Evolutionary conservation across 1,140 invertebrate species (phyloP).

Genomic region (Neodiprion fabricii): DNA sequence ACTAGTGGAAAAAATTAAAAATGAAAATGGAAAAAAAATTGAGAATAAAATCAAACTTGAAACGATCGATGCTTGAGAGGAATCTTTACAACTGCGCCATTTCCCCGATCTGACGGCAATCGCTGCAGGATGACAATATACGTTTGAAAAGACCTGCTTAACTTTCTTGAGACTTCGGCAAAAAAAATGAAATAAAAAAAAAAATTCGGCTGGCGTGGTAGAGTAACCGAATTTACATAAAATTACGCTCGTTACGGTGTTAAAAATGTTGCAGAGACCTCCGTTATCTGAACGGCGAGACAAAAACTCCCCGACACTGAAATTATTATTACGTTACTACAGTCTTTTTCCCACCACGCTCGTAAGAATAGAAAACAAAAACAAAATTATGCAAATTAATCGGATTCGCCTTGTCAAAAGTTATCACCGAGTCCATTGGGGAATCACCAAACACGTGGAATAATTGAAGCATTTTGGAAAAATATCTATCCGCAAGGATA

Average conservation of each 20-base stretch:
- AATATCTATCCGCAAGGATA: too few species aligned
- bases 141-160: not conserved
- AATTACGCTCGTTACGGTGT: not conserved
- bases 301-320: not conserved
- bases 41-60: too few species aligned
- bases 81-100: not conserved
- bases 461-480: too few species aligned
- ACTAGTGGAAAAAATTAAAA: too few species aligned
- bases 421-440: not conserved
- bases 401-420: not conserved
- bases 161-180: not conserved
- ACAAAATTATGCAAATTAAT: slow-evolving; percentile 4
- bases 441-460: not conserved
- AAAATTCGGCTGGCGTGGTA: not conserved
- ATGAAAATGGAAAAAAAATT: too few species aligned
- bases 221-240: slow-evolving; percentile 13
- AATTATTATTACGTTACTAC: not conserved
- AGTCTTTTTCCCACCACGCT: not conserved
- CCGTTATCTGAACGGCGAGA: not conserved
- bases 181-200: not conserved
- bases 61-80: not conserved
- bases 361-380: not conserved
- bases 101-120: not conserved
- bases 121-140: not conserved
- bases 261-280: slow-evolving; percentile 6